Percentiles rank a stretch among this genome's conserved stretches.
Conservation (phyloP, 2,797 vertebrate genomes). For the Fratercula arctica region DNA sequence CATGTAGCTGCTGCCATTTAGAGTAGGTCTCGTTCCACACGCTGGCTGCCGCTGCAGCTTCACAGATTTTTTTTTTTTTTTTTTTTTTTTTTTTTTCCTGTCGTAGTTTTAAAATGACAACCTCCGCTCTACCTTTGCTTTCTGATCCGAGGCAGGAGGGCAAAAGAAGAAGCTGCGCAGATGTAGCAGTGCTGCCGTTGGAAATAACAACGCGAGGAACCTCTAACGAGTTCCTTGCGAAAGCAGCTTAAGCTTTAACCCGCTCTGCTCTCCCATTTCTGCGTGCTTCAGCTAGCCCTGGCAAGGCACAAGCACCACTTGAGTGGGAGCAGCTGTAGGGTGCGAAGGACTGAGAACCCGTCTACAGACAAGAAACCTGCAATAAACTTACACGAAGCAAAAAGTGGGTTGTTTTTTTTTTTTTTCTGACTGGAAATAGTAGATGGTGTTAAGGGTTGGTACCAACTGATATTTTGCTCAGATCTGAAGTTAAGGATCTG, state of each 20-base stretch:
- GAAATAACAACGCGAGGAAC: accelerated
- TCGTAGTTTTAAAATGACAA: not conserved
- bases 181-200: not conserved
- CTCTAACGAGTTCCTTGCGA: slow-evolving; percentile 3
- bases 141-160: not conserved
- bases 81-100: not conserved
- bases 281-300: not conserved
- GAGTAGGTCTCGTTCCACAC: not conserved
- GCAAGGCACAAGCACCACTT: slow-evolving; percentile 1
- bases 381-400: not conserved
- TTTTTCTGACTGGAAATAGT: not conserved
- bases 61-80: not conserved
- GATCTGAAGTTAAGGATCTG: slow-evolving; percentile 49
- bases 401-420: not conserved
- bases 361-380: slow-evolving; percentile 17
- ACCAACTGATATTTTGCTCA: slow-evolving; percentile 69
- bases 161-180: not conserved
- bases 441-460: not conserved
- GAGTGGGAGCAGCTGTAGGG: slow-evolving; percentile 15
- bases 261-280: not conserved
- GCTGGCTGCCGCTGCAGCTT: not conserved
- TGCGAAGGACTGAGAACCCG: slow-evolving; percentile 10
- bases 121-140: slow-evolving; percentile 10
- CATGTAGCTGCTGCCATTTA: slow-evolving; percentile 43
- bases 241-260: not conserved